These are phyloP conservation scores for Colletes gigas DNA, from an alignment of 1,140 invertebrate species.

Conservation along the genomic window DNA sequence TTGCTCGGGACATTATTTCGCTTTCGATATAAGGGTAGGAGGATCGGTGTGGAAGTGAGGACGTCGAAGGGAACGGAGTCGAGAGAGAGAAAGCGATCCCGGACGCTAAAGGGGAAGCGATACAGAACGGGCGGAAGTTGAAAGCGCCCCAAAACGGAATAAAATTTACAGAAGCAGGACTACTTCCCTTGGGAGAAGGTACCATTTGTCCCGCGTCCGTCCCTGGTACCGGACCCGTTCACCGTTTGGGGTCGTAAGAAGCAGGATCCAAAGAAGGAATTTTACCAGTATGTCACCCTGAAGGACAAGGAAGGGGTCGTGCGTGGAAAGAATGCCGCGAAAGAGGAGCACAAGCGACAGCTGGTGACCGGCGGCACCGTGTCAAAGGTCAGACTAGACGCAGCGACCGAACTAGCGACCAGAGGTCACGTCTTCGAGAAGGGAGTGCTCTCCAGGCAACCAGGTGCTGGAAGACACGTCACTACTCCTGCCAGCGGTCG, in stretches of 20 bases:
- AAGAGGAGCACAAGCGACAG: slow-evolving; percentile 76
- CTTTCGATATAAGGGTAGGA: slow-evolving; percentile 6
- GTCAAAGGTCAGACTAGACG: slow-evolving; percentile 75
- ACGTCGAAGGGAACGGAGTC: slow-evolving; percentile 41
- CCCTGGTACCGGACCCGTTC: slow-evolving; percentile 89
- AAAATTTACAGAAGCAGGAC: slow-evolving; percentile 86
- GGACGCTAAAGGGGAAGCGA: slow-evolving; percentile 12
- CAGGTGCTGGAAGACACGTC: slow-evolving; percentile 67
- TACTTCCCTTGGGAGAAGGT: slow-evolving; percentile 92
- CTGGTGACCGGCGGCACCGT: slow-evolving; percentile 76
- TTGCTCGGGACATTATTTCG: too few species aligned
- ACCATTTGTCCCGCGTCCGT: slow-evolving; percentile 90
- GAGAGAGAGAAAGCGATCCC: too few species aligned
- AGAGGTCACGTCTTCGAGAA: slow-evolving; percentile 77
- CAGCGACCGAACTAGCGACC: slow-evolving; percentile 74
- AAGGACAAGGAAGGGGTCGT: slow-evolving; percentile 74
- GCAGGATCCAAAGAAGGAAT: slow-evolving; percentile 77
- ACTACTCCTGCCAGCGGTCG: slow-evolving; percentile 71
- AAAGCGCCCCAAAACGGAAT: slow-evolving; percentile 38
- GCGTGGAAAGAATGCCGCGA: slow-evolving; percentile 73
- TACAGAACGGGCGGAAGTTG: slow-evolving; percentile 7
- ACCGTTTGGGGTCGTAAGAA: slow-evolving; percentile 88
- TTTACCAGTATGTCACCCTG: slow-evolving; percentile 78
- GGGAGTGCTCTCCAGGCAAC: slow-evolving; percentile 74
- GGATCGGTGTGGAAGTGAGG: slow-evolving; percentile 75